Base-by-base conservation (phyloP, 37 sponge, comb jelly and placozoan genomes). In the Mnemiopsis leidyi region DNA sequence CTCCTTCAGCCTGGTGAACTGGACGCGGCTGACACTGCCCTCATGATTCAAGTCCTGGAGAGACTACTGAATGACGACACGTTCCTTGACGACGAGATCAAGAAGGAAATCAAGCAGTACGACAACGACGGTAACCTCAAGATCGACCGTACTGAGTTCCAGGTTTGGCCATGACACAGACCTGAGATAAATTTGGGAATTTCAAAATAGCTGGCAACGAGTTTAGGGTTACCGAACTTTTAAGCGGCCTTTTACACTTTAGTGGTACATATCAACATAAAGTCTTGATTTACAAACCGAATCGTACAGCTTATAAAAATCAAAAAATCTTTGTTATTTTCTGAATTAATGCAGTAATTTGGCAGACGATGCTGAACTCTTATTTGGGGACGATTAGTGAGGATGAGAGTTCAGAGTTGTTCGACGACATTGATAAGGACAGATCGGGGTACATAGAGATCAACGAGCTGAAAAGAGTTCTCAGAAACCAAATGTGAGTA, bases 321-420 rank as follows among this genome's bases (percentile, higher is more conserved):
- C n/a, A n/a, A n/a, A n/a, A n/a, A n/a, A n/a, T n/a, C n/a, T n/a
- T n/a, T n/a, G n/a, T n/a, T n/a, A n/a, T n/a, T n/a, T n/a, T n/a
- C n/a, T n/a, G n/a, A n/a, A n/a, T n/a, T n/a, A n/a, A n/a, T n/a
- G n/a, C n/a, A n/a, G n/a, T n/a, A n/a, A n/a, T n/a, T n/a, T n/a
- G n/a, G 25, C 38, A 82, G 82, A 5, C 32, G 7, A 85, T 85
- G 90, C 48, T 85, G 29, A 85, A 85, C 90, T 85, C 90, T 18
- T 85, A 85, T 85, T 61, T 85, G 61, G 90, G 90, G 2, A 40
- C 90, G 90, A 85, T 85, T 5, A 85, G 90, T 40, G 90, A 85
- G 48, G 90, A 85, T 39, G 90, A 85, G 90, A 40, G 40, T 18
- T 23, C 38, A 5, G 90, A 85, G 61, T 33, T 85, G 90, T 85